Evolutionary conservation across 2,797 vertebrate genomes (phyloP).

Genomic region (Bovichtus diacanthus): DNA sequence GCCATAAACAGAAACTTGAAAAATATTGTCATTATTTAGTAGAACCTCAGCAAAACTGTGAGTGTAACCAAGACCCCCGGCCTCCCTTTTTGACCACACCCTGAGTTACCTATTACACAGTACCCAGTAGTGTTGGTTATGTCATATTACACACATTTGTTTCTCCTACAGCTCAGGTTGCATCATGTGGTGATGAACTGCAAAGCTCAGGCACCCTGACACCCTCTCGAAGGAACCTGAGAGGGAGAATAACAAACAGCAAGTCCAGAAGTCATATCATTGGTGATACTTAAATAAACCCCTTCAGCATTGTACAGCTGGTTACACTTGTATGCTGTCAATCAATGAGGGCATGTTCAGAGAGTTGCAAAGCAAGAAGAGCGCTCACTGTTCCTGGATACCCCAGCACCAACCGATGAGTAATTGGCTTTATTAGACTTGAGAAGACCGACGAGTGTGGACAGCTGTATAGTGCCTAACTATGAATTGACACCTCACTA

Average conservation of each 20-base stretch:
- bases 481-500: no score
- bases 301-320: background rate
- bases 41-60: background rate
- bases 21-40: background rate
- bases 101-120: no score
- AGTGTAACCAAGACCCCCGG: background rate
- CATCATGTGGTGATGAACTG: background rate
- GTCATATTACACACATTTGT: background rate
- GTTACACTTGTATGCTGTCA: background rate
- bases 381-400: background rate
- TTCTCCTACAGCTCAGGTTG: background rate
- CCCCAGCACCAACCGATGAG: background rate
- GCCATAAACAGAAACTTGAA: background rate
- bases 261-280: background rate
- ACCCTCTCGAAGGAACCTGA: background rate
- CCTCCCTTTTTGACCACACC: background rate
- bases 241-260: constrained; percentile 15
- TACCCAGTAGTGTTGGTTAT: background rate
- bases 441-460: background rate
- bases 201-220: background rate
- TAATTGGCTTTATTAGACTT: background rate
- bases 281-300: background rate
- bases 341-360: background rate
- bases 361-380: background rate
- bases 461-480: no score